A percentile compares a stretch with the other conserved stretches of the same genome.
These are phyloP conservation scores for Coluber constrictor DNA, from an alignment of 2,797 vertebrate genomes.

Conservation along the genomic window DNA sequence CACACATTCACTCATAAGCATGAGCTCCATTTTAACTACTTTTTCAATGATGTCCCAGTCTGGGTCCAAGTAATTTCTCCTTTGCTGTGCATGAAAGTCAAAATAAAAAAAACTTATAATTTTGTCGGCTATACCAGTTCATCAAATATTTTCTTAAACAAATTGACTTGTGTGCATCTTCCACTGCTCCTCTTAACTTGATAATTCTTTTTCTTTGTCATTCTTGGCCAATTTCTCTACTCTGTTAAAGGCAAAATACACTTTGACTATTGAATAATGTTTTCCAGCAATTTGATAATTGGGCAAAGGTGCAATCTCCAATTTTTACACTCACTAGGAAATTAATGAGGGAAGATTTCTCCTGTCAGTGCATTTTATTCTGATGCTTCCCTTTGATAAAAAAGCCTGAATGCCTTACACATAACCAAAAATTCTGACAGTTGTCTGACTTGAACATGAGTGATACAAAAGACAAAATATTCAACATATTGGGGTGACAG, in stretches of 20 bases:
- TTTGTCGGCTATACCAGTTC: neutral
- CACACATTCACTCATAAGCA: neutral
- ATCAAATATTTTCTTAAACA: neutral
- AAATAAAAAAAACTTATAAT: neutral
- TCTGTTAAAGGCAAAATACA: conserved; percentile 15
- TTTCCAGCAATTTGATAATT: conserved; percentile 27
- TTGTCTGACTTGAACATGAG: neutral
- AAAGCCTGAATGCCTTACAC: neutral
- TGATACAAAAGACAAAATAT: conserved; percentile 20
- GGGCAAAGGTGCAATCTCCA: neutral
- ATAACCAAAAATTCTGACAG: neutral
- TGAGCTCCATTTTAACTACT: neutral
- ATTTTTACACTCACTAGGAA: neutral
- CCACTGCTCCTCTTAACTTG: neutral
- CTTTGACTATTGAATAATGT: conserved; percentile 3
- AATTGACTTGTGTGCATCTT: neutral
- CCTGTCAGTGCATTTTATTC: neutral
- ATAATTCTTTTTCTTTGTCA: neutral
- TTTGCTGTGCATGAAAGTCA: neutral
- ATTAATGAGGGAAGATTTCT: neutral
- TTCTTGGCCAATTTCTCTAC: neutral
- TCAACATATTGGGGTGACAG: neutral
- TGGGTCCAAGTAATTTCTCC: neutral
- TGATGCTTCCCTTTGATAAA: neutral
- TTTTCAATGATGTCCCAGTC: neutral